Evolutionary conservation across 37 sponge, comb jelly and placozoan genomes (phyloP), one percentile per base, ranked within the genome.

Genomic region (Halisarca cf. caerulea): DNA sequence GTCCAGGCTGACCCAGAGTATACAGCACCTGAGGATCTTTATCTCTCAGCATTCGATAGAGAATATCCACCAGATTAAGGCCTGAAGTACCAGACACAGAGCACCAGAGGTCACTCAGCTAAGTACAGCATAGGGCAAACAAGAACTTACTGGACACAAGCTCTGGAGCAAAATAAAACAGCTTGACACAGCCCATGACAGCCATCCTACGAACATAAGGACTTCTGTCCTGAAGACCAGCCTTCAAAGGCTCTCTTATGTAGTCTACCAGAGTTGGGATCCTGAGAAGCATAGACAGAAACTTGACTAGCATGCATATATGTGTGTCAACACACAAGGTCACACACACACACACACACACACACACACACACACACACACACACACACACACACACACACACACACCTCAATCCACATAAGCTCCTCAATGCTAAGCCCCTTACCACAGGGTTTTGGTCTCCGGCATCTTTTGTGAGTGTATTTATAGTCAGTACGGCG

Each of bases 161-260:
- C 18, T 90, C 82, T 20, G 96, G 98, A 33, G 91, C 85, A 18
- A 91, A 32, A 33, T 94, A 88, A 83, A 79, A 95, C 35, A 99
- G 37, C 57, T 97, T 99, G 54, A 95, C 88, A 68, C 91, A 87
- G 18, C 99, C 97, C 87, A 95, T 82, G n/a, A 99, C 90, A 21
- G 97, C 95, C 36, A 92, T 93, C 81, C 90, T 89, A 54, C 99
- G 86, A 18, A 99, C 99, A 83, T 99, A 99, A 9, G 88, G 75
- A 62, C 92, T 93, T 39, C 87, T 82, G 77, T 99, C 99, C 53
- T 81, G 84, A 30, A 99, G 85, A 20, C 96, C 99, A 36, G 90
- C 38, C 47, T 90, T 89, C 47, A 99, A 79, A 15, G 99, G 99
- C 47, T 86, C 86, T 2, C 86, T 78, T 0, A 95, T 86, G 81